Evolutionary conservation across 2,113 vertebrate genomes (phyloP).

Genomic region (Fulmarus glacialis): DNA sequence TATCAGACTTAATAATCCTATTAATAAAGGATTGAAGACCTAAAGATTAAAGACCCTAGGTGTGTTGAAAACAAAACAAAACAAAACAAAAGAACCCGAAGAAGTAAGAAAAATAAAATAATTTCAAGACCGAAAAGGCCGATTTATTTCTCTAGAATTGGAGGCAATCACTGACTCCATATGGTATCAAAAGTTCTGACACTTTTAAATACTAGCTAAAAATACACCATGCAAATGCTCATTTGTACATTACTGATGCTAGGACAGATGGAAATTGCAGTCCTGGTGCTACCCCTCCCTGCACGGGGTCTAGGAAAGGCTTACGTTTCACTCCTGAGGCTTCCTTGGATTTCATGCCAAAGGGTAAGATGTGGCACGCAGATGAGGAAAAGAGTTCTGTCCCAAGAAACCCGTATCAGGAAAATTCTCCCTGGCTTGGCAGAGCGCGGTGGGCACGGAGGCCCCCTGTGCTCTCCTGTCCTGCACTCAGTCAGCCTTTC

Average conservation of each 20-base stretch:
- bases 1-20: background rate
- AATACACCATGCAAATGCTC: background rate
- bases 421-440: background rate
- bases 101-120: background rate
- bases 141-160: background rate
- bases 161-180: background rate
- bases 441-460: background rate
- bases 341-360: background rate
- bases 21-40: background rate
- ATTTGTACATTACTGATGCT: background rate
- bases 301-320: background rate
- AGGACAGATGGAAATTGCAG: background rate
- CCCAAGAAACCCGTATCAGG: rapidly evolving
- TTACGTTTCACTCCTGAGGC: background rate
- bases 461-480: background rate
- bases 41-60: background rate
- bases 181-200: background rate
- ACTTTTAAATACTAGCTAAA: background rate
- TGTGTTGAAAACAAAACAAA: background rate
- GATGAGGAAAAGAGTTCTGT: background rate
- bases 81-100: background rate
- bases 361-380: background rate
- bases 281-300: background rate
- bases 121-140: background rate
- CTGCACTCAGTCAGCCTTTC: rapidly evolving